Conservation (phyloP, 2,797 vertebrate species). For the Oryzias sinensis region DNA sequence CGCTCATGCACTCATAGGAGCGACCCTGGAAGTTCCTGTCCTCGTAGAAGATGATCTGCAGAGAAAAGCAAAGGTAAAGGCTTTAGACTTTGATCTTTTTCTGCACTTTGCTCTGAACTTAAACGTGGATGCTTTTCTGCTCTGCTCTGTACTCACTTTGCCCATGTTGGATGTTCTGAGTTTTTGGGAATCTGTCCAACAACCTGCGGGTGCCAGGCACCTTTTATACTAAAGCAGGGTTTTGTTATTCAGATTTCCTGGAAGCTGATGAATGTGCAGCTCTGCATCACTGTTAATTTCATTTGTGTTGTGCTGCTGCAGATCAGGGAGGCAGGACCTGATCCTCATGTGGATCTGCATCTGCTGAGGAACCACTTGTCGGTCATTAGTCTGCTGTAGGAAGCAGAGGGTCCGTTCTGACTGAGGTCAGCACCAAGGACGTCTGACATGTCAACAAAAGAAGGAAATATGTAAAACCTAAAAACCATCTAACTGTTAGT, state of each 20-base stretch:
- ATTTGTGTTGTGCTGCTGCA: slow-evolving; percentile 60
- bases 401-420: too few species aligned
- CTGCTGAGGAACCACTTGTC: too few species aligned
- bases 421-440: too few species aligned
- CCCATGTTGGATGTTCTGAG: slow-evolving; percentile 71
- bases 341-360: slow-evolving; percentile 17
- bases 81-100: not conserved
- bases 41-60: not conserved
- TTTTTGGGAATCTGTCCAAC: slow-evolving; percentile 72
- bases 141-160: slow-evolving; percentile 60
- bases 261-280: slow-evolving; percentile 78
- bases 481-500: too few species aligned
- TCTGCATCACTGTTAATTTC: slow-evolving; percentile 70
- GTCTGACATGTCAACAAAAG: too few species aligned
- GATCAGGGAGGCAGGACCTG: slow-evolving; percentile 44
- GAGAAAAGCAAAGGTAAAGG: slow-evolving; percentile 38
- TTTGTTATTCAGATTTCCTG: slow-evolving; percentile 76
- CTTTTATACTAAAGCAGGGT: slow-evolving; percentile 74
- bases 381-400: too few species aligned
- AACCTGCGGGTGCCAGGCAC: slow-evolving; percentile 56
- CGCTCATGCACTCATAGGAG: too few species aligned
- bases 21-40: too few species aligned
- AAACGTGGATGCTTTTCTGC: slow-evolving; percentile 11
- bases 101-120: not conserved
- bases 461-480: too few species aligned